Evolutionary conservation across 2,113 vertebrate species (phyloP).

Genomic region (Trogon melanurus): DNA sequence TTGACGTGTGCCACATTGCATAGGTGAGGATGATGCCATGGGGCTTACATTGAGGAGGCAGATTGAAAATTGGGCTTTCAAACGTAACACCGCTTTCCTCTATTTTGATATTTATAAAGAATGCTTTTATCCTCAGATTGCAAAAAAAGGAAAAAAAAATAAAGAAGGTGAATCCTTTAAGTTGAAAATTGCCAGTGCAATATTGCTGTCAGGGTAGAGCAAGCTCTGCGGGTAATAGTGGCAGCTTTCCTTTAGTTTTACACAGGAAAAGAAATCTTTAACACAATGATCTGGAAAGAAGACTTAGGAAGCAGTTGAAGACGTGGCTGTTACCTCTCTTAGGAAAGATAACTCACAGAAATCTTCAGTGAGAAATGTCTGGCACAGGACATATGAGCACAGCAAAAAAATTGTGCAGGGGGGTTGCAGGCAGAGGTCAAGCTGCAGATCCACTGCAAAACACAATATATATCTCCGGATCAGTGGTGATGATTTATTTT

Average conservation of each 20-base stretch:
- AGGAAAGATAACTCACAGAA: not conserved
- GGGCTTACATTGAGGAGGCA: not conserved
- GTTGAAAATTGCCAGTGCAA: not conserved
- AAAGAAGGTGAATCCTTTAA: not conserved
- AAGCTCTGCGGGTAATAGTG: not conserved
- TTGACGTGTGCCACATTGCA: not conserved
- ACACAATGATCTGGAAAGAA: conserved; percentile 4
- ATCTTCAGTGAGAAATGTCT: not conserved
- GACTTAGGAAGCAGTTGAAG: not conserved
- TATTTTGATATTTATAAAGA: not conserved
- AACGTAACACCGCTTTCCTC: not conserved
- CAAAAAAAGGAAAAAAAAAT: not conserved
- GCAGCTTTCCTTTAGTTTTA: not conserved
- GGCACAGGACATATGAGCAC: not conserved
- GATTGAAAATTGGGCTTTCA: not conserved
- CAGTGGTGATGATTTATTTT: not conserved
- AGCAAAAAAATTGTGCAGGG: not conserved
- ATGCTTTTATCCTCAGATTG: not conserved
- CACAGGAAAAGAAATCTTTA: not conserved
- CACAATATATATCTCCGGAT: not conserved
- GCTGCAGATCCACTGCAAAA: not conserved
- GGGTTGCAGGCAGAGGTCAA: not conserved
- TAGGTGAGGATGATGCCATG: not conserved
- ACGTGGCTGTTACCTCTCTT: not conserved
- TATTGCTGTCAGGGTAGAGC: not conserved